Conservation (phyloP, 2,797 vertebrate genomes). For the Gastrophryne carolinensis region DNA sequence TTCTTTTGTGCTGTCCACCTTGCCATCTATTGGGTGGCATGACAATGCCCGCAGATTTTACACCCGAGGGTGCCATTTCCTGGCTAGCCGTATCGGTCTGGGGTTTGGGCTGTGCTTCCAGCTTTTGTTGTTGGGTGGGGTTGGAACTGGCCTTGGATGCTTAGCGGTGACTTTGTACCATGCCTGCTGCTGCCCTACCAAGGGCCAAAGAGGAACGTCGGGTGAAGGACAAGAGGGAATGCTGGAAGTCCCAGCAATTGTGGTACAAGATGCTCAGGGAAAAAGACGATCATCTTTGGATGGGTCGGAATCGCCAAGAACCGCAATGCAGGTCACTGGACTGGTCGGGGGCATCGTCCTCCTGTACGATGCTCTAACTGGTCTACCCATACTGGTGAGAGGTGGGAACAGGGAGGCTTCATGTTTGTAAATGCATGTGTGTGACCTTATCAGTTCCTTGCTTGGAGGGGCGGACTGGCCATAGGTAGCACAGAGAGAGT, state of each 20-base stretch:
- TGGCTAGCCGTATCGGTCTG: slow-evolving; percentile 77
- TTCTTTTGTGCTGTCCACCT: slow-evolving; percentile 76
- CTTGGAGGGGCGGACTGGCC: too few species aligned
- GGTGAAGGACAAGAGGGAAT: slow-evolving; percentile 65
- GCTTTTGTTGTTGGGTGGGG: slow-evolving; percentile 74
- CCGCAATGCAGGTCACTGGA: slow-evolving; percentile 79
- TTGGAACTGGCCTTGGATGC: slow-evolving; percentile 76
- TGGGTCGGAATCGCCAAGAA: slow-evolving; percentile 77
- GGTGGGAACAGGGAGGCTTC: not conserved
- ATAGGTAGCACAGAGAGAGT: too few species aligned
- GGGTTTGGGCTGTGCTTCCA: slow-evolving; percentile 79
- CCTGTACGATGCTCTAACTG: slow-evolving; percentile 77
- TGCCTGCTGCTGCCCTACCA: slow-evolving; percentile 70
- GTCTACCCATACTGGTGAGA: slow-evolving; percentile 80
- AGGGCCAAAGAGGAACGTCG: slow-evolving; percentile 62
- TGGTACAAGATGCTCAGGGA: slow-evolving; percentile 77
- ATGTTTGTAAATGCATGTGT: not conserved
- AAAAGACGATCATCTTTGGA: slow-evolving; percentile 77
- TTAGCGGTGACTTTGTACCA: slow-evolving; percentile 78
- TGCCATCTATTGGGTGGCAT: slow-evolving; percentile 80
- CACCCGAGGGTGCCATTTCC: slow-evolving; percentile 76
- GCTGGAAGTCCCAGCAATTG: slow-evolving; percentile 77
- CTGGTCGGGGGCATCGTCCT: slow-evolving; percentile 80
- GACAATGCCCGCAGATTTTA: slow-evolving; percentile 78
- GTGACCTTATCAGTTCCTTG: not conserved